phyloP scores from a whole-genome alignment of 2,797 vertebrate species.

The Lophotriccus pileatus region DNA sequence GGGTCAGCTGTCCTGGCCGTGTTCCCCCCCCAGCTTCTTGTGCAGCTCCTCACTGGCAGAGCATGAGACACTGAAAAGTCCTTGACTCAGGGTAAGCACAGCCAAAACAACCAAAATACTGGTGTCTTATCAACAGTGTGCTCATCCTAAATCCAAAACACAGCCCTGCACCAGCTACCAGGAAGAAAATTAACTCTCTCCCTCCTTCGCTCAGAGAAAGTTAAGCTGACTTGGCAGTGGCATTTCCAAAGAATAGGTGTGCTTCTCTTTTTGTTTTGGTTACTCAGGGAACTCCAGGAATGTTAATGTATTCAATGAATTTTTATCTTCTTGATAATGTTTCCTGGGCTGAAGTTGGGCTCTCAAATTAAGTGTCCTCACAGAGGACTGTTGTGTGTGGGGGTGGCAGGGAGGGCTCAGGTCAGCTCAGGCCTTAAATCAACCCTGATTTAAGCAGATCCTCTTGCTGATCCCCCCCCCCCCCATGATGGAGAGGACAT shows the following conservation, averaged over 20 bases:
- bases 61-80: background rate
- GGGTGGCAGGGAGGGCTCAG: background rate
- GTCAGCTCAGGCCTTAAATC: background rate
- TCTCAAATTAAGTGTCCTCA: background rate
- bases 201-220: background rate
- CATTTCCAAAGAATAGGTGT: background rate
- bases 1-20: background rate
- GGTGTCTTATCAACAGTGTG: background rate
- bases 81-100: background rate
- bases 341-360: background rate
- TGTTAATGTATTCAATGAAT: background rate
- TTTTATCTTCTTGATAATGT: background rate
- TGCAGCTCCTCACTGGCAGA: background rate
- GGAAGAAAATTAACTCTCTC: background rate
- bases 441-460: background rate
- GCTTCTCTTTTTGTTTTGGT: background rate
- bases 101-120: background rate
- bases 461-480: background rate
- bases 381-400: background rate
- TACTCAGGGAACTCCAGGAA: background rate
- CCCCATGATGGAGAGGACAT: background rate
- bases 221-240: background rate
- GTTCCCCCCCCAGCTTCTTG: background rate
- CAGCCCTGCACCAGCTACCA: background rate
- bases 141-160: background rate